Evolutionary conservation across 2,797 vertebrate species (phyloP).

Genomic region (Eulemur coronatus): DNA sequence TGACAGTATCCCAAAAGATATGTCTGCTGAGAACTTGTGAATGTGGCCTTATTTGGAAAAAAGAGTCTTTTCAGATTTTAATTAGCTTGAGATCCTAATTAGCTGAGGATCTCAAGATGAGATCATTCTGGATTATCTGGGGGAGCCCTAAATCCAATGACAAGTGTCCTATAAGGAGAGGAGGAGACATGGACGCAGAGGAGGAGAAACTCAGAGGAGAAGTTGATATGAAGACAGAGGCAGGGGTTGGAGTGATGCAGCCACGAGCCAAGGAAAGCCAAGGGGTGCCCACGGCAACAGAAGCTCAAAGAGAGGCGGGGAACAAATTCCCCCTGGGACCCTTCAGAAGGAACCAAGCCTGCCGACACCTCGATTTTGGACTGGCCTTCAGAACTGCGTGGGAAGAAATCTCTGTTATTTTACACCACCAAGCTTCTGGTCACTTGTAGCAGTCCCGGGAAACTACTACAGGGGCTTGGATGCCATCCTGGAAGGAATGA

Average conservation of each 20-base stretch:
- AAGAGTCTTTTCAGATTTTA: not conserved
- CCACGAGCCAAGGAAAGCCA: not conserved
- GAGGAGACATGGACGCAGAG: not conserved
- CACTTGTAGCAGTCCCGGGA: not conserved
- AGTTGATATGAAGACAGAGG: not conserved
- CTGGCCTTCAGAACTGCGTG: not conserved
- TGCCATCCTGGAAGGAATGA: not conserved
- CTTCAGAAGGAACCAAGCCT: not conserved
- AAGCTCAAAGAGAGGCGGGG: not conserved
- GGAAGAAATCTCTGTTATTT: not conserved
- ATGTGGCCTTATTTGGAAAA: not conserved
- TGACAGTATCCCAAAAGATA: not conserved
- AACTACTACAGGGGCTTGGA: not conserved
- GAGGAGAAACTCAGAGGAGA: too few species aligned
- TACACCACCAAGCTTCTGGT: not conserved
- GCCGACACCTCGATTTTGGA: not conserved
- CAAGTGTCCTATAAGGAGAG: not conserved
- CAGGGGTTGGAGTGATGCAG: not conserved
- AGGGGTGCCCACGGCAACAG: not conserved
- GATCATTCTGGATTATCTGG: not conserved
- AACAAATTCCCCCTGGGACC: not conserved
- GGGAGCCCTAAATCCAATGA: not conserved
- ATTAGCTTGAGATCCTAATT: not conserved
- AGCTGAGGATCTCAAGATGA: not conserved
- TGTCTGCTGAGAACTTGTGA: not conserved